Evolutionary conservation across 2,113 vertebrate species (phyloP).

Genomic region (Serilophus lunatus): DNA sequence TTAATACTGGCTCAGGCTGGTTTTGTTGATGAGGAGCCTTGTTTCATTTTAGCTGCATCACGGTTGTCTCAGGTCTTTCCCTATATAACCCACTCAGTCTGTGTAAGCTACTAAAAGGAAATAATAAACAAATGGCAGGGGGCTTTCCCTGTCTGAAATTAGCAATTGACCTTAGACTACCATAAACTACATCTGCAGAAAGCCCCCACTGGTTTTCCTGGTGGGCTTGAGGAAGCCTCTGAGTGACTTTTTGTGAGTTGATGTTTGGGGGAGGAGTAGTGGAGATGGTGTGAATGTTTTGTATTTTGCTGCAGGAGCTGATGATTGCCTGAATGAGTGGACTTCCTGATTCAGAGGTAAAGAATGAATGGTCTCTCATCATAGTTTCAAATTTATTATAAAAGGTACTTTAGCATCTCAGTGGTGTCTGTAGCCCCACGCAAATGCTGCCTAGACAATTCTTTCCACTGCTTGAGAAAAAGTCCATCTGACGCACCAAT

Average conservation of each 20-base stretch:
- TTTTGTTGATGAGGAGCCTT: background rate
- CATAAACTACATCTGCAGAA: background rate
- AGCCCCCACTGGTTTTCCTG: constrained; percentile 33
- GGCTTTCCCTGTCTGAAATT: constrained; percentile 43
- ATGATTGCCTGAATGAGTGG: constrained; percentile 31
- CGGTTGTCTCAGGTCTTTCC: background rate
- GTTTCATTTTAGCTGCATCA: background rate
- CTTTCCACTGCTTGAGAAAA: constrained; percentile 55
- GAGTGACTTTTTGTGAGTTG: background rate
- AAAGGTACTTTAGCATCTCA: background rate
- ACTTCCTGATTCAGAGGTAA: constrained; percentile 48
- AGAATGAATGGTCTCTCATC: constrained; percentile 44
- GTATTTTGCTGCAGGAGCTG: background rate
- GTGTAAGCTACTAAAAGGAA: background rate
- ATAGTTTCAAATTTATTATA: constrained; percentile 47
- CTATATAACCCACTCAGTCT: background rate
- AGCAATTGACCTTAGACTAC: constrained; percentile 33
- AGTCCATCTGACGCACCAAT: constrained; percentile 48
- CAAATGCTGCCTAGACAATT: constrained; percentile 15
- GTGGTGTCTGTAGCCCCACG: background rate
- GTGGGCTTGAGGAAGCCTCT: constrained; percentile 8
- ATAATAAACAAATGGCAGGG: constrained; percentile 5
- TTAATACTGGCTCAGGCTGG: background rate
- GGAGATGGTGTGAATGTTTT: background rate
- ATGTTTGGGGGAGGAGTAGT: background rate